Conservation (phyloP, 2,888 invertebrate species). For the Stramonita haemastoma region DNA sequence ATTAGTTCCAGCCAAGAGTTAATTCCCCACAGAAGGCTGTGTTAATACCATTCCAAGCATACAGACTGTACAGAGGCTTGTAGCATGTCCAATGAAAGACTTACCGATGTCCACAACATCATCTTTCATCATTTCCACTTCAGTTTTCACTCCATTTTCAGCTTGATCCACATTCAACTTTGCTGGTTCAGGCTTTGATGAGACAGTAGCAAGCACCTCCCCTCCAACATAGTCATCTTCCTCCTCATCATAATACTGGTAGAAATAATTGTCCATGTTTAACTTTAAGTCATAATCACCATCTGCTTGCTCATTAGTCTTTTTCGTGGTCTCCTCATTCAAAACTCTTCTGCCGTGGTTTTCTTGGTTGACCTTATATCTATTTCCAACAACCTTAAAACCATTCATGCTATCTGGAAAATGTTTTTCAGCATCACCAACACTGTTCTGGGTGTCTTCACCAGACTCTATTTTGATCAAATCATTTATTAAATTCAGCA, state of each 20-base stretch:
- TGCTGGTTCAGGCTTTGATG: not conserved
- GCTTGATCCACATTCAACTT: not conserved
- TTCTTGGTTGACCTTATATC: not conserved
- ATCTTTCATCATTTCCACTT: not conserved
- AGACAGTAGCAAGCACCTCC: not conserved
- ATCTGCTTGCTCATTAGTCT: not conserved
- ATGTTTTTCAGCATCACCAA: not conserved
- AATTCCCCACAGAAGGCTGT: not conserved
- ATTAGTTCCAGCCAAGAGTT: not conserved
- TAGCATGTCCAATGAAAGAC: not conserved
- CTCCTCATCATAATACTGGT: not conserved
- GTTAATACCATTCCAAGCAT: not conserved
- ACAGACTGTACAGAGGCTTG: not conserved
- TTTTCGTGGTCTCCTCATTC: not conserved
- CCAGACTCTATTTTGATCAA: not conserved
- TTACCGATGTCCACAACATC: not conserved
- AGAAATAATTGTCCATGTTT: not conserved
- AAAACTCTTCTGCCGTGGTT: not conserved
- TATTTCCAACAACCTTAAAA: not conserved
- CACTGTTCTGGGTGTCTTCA: not conserved
- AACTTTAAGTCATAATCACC: slow-evolving; percentile 1
- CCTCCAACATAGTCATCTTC: slow-evolving; percentile 29
- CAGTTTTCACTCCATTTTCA: not conserved
- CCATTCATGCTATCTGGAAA: not conserved
- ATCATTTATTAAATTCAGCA: not conserved